Evolutionary conservation across 2,797 vertebrate genomes (phyloP).

Genomic region (Squalus acanthias): DNA sequence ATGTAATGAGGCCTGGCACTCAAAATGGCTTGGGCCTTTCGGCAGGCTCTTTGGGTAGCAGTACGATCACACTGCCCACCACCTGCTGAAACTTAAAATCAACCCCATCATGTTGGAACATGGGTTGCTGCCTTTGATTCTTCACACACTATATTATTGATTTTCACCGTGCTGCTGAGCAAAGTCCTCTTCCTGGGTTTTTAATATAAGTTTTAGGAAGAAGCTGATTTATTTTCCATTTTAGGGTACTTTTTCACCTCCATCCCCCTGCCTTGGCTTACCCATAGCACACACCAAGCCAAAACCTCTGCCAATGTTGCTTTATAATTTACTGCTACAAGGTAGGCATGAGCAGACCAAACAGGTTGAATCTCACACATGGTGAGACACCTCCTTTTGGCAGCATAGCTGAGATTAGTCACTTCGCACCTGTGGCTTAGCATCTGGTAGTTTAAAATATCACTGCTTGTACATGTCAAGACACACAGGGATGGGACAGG

Average conservation of each 20-base stretch:
- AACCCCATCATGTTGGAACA: background rate
- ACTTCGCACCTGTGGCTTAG: background rate
- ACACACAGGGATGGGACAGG: background rate
- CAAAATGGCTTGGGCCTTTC: background rate
- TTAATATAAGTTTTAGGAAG: background rate
- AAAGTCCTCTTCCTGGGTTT: background rate
- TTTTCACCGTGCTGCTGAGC: background rate
- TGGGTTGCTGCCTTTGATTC: background rate
- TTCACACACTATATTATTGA: background rate
- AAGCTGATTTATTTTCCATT: background rate
- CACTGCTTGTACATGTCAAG: background rate
- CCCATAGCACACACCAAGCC: background rate
- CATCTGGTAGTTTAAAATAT: background rate
- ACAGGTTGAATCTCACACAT: background rate
- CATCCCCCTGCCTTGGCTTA: background rate
- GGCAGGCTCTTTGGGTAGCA: background rate
- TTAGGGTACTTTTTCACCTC: background rate
- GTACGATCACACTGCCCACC: background rate
- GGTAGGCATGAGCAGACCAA: background rate
- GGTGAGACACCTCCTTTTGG: background rate
- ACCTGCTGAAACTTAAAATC: background rate
- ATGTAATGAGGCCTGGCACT: too few relatives aligned
- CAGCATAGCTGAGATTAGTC: background rate
- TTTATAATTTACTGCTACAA: background rate
- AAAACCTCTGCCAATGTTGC: background rate